Percentiles rank a stretch among this genome's conserved stretches.
Evolutionary conservation across 2,113 vertebrate genomes (phyloP).

Genomic region (Pimephales promelas): DNA sequence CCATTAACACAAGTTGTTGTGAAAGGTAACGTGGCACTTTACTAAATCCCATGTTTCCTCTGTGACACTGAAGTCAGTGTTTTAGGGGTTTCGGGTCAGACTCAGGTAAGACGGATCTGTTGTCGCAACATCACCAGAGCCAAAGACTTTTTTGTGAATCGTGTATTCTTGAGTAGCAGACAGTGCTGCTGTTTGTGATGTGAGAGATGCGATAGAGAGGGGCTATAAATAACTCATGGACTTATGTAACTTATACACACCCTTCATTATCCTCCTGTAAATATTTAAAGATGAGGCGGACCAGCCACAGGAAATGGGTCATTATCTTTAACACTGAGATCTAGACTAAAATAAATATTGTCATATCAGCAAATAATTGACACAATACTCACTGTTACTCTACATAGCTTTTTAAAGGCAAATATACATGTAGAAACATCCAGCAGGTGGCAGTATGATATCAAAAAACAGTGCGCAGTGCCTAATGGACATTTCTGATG

Average conservation of each 20-base stretch:
- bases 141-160: not conserved
- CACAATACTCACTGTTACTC: not conserved
- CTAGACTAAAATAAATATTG: not conserved
- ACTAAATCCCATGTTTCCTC: not conserved
- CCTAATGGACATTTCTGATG: not conserved
- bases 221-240: conserved; percentile 3
- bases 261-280: conserved; percentile 43
- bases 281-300: not conserved
- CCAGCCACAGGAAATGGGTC: conserved; percentile 4
- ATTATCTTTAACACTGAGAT: not conserved
- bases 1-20: not conserved
- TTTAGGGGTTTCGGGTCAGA: not conserved
- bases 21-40: not conserved
- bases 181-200: not conserved
- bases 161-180: not conserved
- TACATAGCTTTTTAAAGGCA: not conserved
- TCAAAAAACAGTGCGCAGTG: not conserved
- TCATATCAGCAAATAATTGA: not conserved
- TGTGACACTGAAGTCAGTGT: not conserved
- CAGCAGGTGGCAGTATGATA: conserved; percentile 39
- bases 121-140: not conserved
- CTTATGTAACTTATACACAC: not conserved
- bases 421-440: not conserved
- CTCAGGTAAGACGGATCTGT: not conserved
- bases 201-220: not conserved